Percentiles rank a stretch among this genome's conserved stretches.
phyloP scores from a whole-genome alignment of 2,888 invertebrate genomes.

The Camptogramma bilineatum region DNA sequence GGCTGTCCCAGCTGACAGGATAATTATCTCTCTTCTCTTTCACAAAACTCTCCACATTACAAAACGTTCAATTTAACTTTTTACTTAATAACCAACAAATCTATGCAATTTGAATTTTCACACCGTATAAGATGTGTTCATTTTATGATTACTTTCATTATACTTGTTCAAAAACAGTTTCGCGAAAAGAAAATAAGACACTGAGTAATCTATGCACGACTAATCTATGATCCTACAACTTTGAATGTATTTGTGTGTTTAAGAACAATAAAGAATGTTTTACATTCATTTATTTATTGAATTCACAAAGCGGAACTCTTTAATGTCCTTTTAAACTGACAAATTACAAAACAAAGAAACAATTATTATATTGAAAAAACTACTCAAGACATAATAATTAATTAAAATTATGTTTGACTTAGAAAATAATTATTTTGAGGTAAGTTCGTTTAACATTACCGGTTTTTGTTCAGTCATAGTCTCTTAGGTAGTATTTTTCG shows the following conservation, averaged over 20 bases:
- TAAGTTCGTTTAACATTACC: not conserved
- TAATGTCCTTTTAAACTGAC: too few relatives aligned
- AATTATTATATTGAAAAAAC: not conserved
- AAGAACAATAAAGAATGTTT: constrained; percentile 3
- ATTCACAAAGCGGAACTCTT: not conserved
- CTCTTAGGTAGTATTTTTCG: too few relatives aligned
- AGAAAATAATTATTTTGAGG: not conserved
- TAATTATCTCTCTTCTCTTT: too few relatives aligned
- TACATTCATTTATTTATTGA: constrained; percentile 13
- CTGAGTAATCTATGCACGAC: constrained; percentile 57
- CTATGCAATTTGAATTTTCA: too few relatives aligned
- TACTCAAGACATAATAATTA: not conserved
- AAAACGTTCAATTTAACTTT: too few relatives aligned
- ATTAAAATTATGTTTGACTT: not conserved
- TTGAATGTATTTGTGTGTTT: constrained; percentile 52
- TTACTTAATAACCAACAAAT: too few relatives aligned
- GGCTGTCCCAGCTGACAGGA: too few relatives aligned
- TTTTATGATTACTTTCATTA: not conserved
- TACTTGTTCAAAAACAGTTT: constrained; percentile 30
- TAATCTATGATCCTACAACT: constrained; percentile 65
- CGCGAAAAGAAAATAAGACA: constrained; percentile 36
- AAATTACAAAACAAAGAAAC: too few relatives aligned
- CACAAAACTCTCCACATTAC: too few relatives aligned
- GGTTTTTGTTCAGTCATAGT: not conserved
- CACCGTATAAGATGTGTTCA: not conserved